These are phyloP conservation scores for Phalanger gymnotis DNA, from an alignment of 2,797 vertebrate species.

Conservation along the genomic window DNA sequence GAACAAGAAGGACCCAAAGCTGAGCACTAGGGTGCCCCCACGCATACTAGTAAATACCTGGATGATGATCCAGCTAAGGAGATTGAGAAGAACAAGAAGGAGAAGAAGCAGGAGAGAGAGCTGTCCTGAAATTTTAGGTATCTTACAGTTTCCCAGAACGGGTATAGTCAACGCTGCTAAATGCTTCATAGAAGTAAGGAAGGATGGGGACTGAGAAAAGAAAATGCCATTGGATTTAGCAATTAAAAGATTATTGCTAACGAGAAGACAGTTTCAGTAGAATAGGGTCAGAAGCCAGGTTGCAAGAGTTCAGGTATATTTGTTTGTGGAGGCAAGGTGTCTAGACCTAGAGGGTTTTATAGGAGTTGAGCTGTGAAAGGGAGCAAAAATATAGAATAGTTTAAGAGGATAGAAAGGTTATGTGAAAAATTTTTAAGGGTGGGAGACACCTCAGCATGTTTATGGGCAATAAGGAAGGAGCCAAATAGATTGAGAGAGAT, in stretches of 20 bases:
- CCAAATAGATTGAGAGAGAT: neutral
- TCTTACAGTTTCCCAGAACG: neutral
- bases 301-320: neutral
- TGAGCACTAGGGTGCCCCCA: neutral
- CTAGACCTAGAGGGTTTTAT: neutral
- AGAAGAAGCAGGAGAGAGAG: neutral
- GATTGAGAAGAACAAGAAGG: neutral
- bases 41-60: neutral
- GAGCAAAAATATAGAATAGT: neutral
- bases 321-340: neutral
- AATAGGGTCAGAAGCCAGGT: neutral
- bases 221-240: neutral
- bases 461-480: neutral
- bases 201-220: neutral
- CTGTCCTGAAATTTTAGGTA: neutral
- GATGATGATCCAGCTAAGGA: neutral
- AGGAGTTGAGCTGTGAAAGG: neutral
- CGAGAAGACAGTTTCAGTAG: neutral
- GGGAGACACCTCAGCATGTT: neutral
- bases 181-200: neutral
- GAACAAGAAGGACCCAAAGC: neutral
- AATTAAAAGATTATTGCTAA: neutral
- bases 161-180: neutral
- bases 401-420: neutral
- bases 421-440: neutral